Evolutionary conservation across 2,888 invertebrate species (phyloP).

Genomic region (Callosobruchus maculatus): DNA sequence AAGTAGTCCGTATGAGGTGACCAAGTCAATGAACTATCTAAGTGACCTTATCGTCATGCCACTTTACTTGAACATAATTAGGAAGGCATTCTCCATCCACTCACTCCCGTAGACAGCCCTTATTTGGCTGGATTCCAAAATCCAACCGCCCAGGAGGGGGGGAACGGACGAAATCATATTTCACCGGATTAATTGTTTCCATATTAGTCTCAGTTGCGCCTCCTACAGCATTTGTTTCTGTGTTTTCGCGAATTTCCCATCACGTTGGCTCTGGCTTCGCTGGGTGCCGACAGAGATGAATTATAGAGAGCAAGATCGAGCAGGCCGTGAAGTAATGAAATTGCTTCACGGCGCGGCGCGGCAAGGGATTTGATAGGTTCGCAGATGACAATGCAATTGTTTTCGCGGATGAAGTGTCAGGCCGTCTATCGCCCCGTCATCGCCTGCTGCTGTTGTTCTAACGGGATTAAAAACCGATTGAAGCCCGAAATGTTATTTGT

Average conservation of each 20-base stretch:
- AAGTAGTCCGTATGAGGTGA: too few relatives aligned
- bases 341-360: not conserved
- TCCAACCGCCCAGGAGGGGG: too few relatives aligned
- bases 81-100: not conserved
- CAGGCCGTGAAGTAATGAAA: not conserved
- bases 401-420: not conserved
- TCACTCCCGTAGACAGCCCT: not conserved
- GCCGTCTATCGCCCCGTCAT: not conserved
- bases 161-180: not conserved
- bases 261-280: too few relatives aligned
- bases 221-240: not conserved
- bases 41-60: too few relatives aligned
- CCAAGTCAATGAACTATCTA: too few relatives aligned
- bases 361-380: not conserved
- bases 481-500: not conserved
- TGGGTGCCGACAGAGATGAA: not conserved
- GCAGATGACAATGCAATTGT: not conserved
- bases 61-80: not conserved
- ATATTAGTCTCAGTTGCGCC: not conserved
- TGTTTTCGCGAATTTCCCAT: not conserved
- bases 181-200: not conserved
- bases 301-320: not conserved
- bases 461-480: not conserved
- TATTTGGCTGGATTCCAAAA: not conserved
- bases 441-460: not conserved